A percentile compares a stretch with the other conserved stretches of the same genome.
phyloP scores from a whole-genome alignment of 2,888 invertebrate species.

The Neuroscelio doddi region DNA sequence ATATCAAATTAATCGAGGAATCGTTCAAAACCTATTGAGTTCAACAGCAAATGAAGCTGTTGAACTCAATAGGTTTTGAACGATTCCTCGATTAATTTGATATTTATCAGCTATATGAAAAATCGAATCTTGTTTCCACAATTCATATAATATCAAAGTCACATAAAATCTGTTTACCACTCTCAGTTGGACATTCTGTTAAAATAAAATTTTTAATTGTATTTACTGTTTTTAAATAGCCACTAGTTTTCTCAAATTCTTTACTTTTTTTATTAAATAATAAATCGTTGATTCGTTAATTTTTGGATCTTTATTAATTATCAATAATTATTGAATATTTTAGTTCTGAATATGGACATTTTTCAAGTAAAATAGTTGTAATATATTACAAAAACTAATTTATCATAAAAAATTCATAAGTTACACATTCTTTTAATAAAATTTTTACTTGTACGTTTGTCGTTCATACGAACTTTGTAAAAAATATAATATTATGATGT shows the following conservation, averaged over 20 bases:
- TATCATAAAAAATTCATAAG: too few species aligned
- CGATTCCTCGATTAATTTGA: constrained; percentile 82
- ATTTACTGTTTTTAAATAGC: not conserved
- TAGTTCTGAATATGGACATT: too few species aligned
- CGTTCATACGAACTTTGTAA: too few species aligned
- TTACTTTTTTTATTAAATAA: too few species aligned
- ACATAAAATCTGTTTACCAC: constrained; percentile 88
- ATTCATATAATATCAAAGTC: constrained; percentile 87
- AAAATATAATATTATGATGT: too few species aligned
- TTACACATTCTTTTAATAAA: too few species aligned
- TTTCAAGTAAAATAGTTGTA: too few species aligned
- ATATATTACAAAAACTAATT: too few species aligned
- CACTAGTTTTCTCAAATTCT: not conserved
- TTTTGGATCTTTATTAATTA: too few species aligned
- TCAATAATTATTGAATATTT: too few species aligned
- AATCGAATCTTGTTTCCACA: constrained; percentile 81
- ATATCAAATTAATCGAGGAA: constrained; percentile 83
- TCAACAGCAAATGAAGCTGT: constrained; percentile 83
- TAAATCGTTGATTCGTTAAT: too few species aligned
- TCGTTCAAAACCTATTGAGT: constrained; percentile 84
- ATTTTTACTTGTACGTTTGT: too few species aligned
- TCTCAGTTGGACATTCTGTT: constrained; percentile 75
- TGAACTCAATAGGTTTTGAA: constrained; percentile 84
- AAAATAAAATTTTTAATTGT: constrained; percentile 2
- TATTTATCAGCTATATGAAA: constrained; percentile 82